Evolutionary conservation across 2,888 invertebrate species (phyloP).

Genomic region (Julus scandinavius): DNA sequence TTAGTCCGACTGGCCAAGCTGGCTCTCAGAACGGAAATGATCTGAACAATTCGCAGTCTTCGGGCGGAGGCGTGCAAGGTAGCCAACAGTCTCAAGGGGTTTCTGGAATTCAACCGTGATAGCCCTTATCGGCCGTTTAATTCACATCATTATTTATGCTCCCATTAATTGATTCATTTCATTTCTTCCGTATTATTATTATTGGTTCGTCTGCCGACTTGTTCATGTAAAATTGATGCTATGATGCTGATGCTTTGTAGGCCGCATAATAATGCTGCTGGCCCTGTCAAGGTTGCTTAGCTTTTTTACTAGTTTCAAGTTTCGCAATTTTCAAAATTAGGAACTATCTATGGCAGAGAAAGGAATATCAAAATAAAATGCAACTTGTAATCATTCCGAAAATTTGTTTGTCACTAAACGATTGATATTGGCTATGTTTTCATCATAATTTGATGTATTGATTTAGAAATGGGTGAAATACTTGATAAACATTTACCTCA

Average conservation of each 20-base stretch:
- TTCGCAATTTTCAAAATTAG: background rate
- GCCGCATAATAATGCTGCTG: background rate
- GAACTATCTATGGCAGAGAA: background rate
- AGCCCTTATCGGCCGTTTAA: constrained; percentile 23
- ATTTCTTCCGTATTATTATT: background rate
- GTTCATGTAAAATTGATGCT: constrained; percentile 7
- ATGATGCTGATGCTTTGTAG: constrained; percentile 30
- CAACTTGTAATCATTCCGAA: background rate
- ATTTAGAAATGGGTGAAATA: background rate
- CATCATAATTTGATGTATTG: background rate
- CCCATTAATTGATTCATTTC: constrained; percentile 25
- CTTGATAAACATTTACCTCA: background rate
- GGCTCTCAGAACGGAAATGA: constrained; percentile 55
- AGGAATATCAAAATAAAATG: background rate
- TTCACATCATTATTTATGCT: constrained; percentile 17
- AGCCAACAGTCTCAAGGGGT: constrained; percentile 54
- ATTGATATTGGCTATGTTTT: constrained; percentile 9
- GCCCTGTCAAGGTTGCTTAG: background rate
- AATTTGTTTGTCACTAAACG: background rate
- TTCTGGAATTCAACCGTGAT: constrained; percentile 55
- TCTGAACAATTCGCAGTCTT: constrained; percentile 56
- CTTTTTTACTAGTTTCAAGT: background rate
- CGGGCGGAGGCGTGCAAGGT: constrained; percentile 51
- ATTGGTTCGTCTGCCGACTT: background rate
- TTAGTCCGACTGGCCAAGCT: constrained; percentile 49